Evolutionary conservation across 1,140 invertebrate species (phyloP).

Genomic region (Drosophila pandora): DNA sequence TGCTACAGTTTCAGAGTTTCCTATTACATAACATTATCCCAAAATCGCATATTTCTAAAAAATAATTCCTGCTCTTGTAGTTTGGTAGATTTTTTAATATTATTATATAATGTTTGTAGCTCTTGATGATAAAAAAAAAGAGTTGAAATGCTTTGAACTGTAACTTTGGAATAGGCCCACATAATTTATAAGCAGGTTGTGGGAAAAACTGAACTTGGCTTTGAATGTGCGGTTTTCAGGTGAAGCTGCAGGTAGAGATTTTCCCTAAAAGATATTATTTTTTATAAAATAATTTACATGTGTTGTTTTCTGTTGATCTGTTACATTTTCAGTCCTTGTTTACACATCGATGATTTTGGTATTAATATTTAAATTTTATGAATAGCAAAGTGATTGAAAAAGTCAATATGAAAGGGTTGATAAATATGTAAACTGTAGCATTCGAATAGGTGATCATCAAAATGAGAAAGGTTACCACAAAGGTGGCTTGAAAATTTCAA

Average conservation of each 20-base stretch:
- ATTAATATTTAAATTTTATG: not conserved
- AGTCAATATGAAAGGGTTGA: not conserved
- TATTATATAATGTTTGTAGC: too few species aligned
- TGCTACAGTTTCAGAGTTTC: slow-evolving; percentile 5
- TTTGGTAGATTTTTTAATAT: not conserved
- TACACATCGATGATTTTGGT: slow-evolving; percentile 16
- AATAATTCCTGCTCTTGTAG: not conserved
- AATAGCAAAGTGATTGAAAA: not conserved
- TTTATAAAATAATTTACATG: not conserved
- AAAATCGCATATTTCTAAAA: not conserved
- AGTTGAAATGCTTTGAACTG: slow-evolving; percentile 7
- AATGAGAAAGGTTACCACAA: not conserved
- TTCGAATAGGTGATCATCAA: slow-evolving; percentile 5
- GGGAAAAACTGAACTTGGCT: not conserved
- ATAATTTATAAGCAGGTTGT: not conserved
- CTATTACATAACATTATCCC: not conserved
- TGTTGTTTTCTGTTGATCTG: not conserved
- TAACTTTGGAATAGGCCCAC: slow-evolving; percentile 6
- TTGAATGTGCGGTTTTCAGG: not conserved
- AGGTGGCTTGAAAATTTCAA: not conserved
- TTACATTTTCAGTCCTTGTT: not conserved
- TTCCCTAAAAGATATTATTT: not conserved
- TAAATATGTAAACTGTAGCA: not conserved
- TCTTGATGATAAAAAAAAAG: slow-evolving; percentile 1
- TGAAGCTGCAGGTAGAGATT: not conserved